Percentiles rank a stretch among this genome's conserved stretches.
phyloP scores from a whole-genome alignment of 1,140 invertebrate species.

The Melitaea cinxia region DNA sequence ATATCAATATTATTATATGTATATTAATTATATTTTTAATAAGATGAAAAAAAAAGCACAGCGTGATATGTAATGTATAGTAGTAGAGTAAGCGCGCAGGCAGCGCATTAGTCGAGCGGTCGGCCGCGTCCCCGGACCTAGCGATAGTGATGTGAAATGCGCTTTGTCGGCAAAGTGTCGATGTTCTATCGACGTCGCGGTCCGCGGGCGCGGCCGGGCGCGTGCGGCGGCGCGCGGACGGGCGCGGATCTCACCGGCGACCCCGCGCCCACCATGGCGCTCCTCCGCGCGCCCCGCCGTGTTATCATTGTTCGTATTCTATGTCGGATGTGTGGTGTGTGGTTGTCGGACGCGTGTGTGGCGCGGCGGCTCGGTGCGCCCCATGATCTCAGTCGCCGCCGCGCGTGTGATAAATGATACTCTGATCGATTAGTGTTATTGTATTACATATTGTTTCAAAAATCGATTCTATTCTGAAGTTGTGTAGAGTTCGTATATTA shows the following conservation, averaged over 20 bases:
- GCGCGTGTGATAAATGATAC: constrained; percentile 70
- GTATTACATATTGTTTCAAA: constrained; percentile 79
- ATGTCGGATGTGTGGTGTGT: constrained; percentile 45
- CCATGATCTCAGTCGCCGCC: constrained; percentile 74
- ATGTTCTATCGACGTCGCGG: constrained; percentile 31
- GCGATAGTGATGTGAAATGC: constrained; percentile 49
- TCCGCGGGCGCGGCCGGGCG: constrained; percentile 31
- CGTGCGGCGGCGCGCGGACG: constrained; percentile 45
- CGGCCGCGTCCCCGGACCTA: constrained; percentile 34
- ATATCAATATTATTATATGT: constrained; percentile 81
- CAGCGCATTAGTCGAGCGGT: constrained; percentile 45
- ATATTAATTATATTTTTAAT: constrained; percentile 81
- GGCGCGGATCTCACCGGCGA: constrained; percentile 41
- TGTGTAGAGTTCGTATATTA: constrained; percentile 71
- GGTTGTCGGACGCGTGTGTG: constrained; percentile 52
- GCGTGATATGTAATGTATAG: constrained; percentile 81
- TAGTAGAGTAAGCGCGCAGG: constrained; percentile 66
- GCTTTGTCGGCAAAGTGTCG: constrained; percentile 57
- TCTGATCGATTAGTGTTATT: constrained; percentile 73
- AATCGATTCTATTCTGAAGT: constrained; percentile 78
- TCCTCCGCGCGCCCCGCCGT: constrained; percentile 51
- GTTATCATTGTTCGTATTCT: constrained; percentile 64
- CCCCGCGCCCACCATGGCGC: constrained; percentile 53
- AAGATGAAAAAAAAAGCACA: constrained; percentile 78
- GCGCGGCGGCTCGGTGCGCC: constrained; percentile 65